Evolutionary conservation across 2,797 vertebrate genomes (phyloP), one percentile per base, ranked within the genome.

Genomic region (Gobio occitaniae): DNA sequence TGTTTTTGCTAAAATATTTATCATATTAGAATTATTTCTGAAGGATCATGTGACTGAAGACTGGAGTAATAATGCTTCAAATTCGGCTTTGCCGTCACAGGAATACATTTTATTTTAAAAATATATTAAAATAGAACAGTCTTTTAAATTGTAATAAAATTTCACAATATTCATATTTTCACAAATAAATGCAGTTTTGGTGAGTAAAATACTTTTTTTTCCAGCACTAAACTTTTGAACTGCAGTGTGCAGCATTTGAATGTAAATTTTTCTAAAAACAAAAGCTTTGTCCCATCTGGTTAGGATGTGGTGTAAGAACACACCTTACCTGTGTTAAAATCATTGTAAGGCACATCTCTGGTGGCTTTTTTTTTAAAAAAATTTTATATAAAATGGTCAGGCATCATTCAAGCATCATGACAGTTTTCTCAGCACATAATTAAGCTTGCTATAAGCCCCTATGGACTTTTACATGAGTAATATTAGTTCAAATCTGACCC

Each of bases 401-500:
- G 12, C 61, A 63, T 84, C 66, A 50, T 48, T 82, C 25, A 85
- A 65, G 25, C 47, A 71, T 71, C 66, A 56, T 2, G 6, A 29
- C 32, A 47, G 32, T 78, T 84, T 78, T 69, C 78, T 86, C 69
- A 41, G 70, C 41, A 56, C 32, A 66, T 78, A 48, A 80, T 82
- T 48, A 78, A 84, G 86, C 63, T 82, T 68, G 21, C 44, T 38
- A 69, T 54, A 50, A 84, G 54, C 75, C 85, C 82, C 78, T 74
- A 21, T 59, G 75, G 85, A 65, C 69, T 76, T 84, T 80, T 85
- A 87, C 59, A 74, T 84, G 78, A 81, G 86, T 68, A 84, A 84
- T 86, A 87, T 86, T 88, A 70, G 79, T 86, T 81, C 69, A 59
- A 82, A 87, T 70, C 41, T 87, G 89, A 87, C 87, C 89, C 89